Evolutionary conservation across 2,888 invertebrate genomes (phyloP), one percentile per base, ranked within the genome.

Genomic region (Nymphalis c-album): DNA sequence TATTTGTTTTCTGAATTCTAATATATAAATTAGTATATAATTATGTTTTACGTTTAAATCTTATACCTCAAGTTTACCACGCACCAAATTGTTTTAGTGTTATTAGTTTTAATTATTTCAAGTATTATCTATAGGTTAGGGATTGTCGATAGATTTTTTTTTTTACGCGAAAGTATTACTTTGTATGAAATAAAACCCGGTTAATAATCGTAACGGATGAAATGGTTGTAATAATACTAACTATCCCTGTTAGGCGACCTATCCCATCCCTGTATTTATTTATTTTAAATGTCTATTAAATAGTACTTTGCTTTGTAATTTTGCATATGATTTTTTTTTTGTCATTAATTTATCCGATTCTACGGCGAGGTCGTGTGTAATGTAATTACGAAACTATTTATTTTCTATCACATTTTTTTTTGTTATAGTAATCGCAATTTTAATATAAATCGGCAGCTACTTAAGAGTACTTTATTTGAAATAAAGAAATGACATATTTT

Each of bases 21-120:
- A 75, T 73, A 76, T 76, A 75, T 76, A 73, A 69, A 75, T 66
- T 78, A 78, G 74, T 74, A 75, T 57, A 10, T 76, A 76, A 70
- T 78, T 26, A 53, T 53, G 17, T 55, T 74, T 77, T 61, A 73
- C 67, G 78, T 80, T 64, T 80, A 81, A 85, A 85, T 83, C 79
- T 55, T 85, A 88, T 91, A 92, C 91, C 91, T 92, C 91, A 91
- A 85, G 91, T 87, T 92, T 91, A 91, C 91, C 91, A 88, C 78
- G 89, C 91, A 91, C 91, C 91, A 91, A 92, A 92, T 85, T 85
- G 53, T 71, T 71, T 65, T 68, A 71, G 68, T 87, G 76, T 86
- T 73, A 68, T 80, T 86, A 90, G 88, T 87, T 88, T 88, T 90
- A 88, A 62, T 61, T 85, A 80, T 72, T 75, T 61, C 47, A 57